Base-by-base conservation (phyloP, 1,140 invertebrate species). In the Ips typographus region DNA sequence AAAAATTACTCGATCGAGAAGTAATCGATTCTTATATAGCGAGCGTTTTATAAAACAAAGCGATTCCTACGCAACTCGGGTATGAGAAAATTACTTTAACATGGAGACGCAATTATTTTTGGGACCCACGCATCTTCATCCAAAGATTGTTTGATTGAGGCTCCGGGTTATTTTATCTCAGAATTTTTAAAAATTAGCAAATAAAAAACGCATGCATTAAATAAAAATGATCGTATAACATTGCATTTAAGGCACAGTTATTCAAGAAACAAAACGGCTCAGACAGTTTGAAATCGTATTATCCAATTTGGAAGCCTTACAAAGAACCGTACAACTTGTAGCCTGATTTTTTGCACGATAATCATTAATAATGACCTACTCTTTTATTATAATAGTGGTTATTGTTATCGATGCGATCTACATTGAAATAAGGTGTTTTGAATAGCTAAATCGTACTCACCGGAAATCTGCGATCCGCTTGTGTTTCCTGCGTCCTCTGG, bases 401-500 rank as follows among this genome's bases (percentile, higher is more conserved):
- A 2, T n/a, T 7, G 38, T 56, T 38, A 40, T 37, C 7, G 3
- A 40, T 4, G 53, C 53, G n/a, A 4, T 7, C 3, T 3, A 56
- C 8, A 40, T 2, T 3, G n/a, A 6, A 56, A 56, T 56, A 7
- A 40, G 47, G 47, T 8, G 47, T 49, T 22, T 49, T 49, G 22
- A 49, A 22, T 49, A 1, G 47, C 7, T 8, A 2, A 49, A 2
- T 0, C 22, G 66, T 61, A 77, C 78, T 77, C 71, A 77, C 78
- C 78, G 77, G 78, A 79, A 77, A 79, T 72, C 73, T 78, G 69
- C 77, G 77, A 67, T 78, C 77, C 71, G 70, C 73, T 75, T 75
- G 77, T 73, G 76, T 68, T 79, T 78, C 78, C 77, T 75, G 78
- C 73, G 73, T 65, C 77, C 78, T 75, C 70, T 78, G 76, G 78